Percentiles rank a stretch among this genome's conserved stretches.
Conservation (phyloP, 2,113 vertebrate species). For the Platichthys flesus region DNA sequence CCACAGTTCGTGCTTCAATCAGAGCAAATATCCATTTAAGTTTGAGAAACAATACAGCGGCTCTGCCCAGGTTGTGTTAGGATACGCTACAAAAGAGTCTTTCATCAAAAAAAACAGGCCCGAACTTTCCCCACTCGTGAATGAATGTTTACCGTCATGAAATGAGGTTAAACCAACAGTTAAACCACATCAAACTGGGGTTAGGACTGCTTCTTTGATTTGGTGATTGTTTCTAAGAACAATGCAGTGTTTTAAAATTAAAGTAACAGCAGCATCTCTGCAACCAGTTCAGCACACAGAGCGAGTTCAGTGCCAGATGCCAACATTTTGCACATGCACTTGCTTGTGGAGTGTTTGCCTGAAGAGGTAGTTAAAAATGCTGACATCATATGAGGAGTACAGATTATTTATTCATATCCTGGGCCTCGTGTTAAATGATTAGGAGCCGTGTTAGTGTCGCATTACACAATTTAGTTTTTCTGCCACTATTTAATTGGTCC, state of each 20-base stretch:
- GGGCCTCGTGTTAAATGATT: not conserved
- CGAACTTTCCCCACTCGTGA: conserved; percentile 4
- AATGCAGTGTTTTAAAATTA: not conserved
- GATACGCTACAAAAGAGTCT: not conserved
- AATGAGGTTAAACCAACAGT: not conserved
- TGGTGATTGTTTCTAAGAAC: not conserved
- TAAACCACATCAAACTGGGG: not conserved
- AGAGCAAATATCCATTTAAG: not conserved
- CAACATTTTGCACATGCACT: not conserved
- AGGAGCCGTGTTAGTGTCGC: not conserved
- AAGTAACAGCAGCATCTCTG: not conserved
- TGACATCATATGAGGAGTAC: conserved; percentile 12
- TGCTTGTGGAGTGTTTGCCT: not conserved
- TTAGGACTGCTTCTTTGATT: not conserved
- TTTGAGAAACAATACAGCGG: not conserved
- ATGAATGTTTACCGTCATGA: not conserved
- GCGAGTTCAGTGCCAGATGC: not conserved
- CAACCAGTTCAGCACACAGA: not conserved
- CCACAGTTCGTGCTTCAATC: not conserved
- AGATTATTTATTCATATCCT: not conserved
- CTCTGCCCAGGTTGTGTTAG: not conserved
- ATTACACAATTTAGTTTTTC: not conserved
- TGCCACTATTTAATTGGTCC: not conserved
- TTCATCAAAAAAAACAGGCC: not conserved
- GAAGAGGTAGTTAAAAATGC: not conserved